A percentile compares a stretch with the other conserved stretches of the same genome.
These are phyloP conservation scores for Notechis scutatus DNA, from an alignment of 2,113 vertebrate genomes.

Conservation along the genomic window DNA sequence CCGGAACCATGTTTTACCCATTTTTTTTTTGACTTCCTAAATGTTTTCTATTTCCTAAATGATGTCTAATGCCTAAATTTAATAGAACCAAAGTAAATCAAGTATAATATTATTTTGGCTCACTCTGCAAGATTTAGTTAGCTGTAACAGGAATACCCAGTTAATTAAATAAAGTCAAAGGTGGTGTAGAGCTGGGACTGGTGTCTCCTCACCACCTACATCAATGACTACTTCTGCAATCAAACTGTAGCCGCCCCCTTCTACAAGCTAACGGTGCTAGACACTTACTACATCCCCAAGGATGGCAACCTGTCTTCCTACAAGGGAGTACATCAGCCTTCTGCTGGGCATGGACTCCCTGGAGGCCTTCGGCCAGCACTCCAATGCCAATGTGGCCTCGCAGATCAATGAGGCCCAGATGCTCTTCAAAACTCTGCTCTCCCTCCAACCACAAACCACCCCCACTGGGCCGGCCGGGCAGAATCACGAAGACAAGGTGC, in stretches of 20 bases:
- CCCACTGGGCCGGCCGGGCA: constrained; percentile 55
- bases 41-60: background rate
- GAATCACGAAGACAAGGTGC: constrained; percentile 81
- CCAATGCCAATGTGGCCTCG: constrained; percentile 83
- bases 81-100: background rate
- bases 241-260: constrained; percentile 64
- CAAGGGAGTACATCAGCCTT: constrained; percentile 72
- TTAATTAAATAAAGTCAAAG: background rate
- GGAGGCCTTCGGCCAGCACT: constrained; percentile 85
- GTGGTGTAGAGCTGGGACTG: constrained; percentile 70
- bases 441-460: constrained; percentile 82
- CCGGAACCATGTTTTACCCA: background rate
- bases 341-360: constrained; percentile 78
- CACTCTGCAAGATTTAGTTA: background rate
- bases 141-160: background rate
- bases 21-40: background rate
- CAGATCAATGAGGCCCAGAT: constrained; percentile 81
- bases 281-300: constrained; percentile 77
- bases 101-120: background rate
- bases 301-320: constrained; percentile 75
- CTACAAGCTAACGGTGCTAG: constrained; percentile 75
- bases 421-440: constrained; percentile 83
- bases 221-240: constrained; percentile 85
- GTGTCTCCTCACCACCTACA: constrained; percentile 83
- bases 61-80: background rate